A percentile compares a stretch with the other conserved stretches of the same genome.
Evolutionary conservation across 2,888 invertebrate genomes (phyloP).

Genomic region (Cheilosia impressa): DNA sequence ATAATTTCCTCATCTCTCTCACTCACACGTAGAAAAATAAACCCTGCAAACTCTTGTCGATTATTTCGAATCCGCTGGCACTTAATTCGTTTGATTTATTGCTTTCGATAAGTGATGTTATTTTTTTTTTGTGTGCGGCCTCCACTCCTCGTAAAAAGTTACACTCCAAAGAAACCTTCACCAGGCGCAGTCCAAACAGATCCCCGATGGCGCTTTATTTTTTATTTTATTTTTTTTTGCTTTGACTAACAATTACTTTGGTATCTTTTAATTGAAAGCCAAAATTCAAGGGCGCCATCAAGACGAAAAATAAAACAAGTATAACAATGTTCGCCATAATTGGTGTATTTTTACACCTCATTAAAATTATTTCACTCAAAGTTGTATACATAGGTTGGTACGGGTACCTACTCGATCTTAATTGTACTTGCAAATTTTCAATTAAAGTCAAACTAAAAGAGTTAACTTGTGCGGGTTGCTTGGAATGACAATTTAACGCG

Average conservation of each 20-base stretch:
- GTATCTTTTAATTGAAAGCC: slow-evolving; percentile 39
- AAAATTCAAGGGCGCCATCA: slow-evolving; percentile 30
- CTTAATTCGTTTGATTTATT: slow-evolving; percentile 31
- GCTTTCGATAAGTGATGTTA: slow-evolving; percentile 17
- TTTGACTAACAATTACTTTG: slow-evolving; percentile 36
- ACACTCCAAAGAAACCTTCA: slow-evolving; percentile 6
- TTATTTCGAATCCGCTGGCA: slow-evolving; percentile 6
- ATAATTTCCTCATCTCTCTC: slow-evolving; percentile 38
- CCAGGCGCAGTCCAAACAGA: not conserved
- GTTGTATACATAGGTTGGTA: not conserved
- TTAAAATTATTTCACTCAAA: slow-evolving; percentile 15
- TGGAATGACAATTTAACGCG: slow-evolving; percentile 46
- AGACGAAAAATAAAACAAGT: slow-evolving; percentile 3
- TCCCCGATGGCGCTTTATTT: slow-evolving; percentile 9
- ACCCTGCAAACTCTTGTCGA: slow-evolving; percentile 1
- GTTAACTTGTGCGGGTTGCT: slow-evolving; percentile 51
- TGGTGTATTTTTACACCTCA: slow-evolving; percentile 58
- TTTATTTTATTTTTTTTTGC: slow-evolving; percentile 1
- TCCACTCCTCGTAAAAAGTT: not conserved
- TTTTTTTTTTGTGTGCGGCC: not conserved
- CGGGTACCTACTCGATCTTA: not conserved
- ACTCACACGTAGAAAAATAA: not conserved
- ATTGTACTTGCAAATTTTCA: slow-evolving; percentile 15
- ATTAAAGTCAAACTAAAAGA: slow-evolving; percentile 40
- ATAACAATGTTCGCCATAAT: slow-evolving; percentile 41